phyloP scores from a whole-genome alignment of 2,888 invertebrate species.

The Fissipunctia ypsillon region DNA sequence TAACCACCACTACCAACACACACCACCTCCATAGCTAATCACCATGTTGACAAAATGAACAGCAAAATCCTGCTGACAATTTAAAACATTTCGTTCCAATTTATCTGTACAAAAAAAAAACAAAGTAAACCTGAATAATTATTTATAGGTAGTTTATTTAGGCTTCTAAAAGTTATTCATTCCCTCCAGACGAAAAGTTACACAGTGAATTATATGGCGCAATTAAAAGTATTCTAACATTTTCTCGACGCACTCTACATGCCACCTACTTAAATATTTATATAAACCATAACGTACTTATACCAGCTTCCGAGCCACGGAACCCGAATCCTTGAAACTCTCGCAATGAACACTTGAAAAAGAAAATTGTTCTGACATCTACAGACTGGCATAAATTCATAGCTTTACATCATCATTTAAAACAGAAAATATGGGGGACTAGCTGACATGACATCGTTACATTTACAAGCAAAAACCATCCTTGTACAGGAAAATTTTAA shows the following conservation, averaged over 20 bases:
- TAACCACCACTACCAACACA: too few relatives aligned
- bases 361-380: slow-evolving; percentile 81
- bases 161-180: not conserved
- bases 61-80: not conserved
- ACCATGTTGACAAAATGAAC: not conserved
- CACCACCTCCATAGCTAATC: too few relatives aligned
- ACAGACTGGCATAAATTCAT: slow-evolving; percentile 81
- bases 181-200: not conserved
- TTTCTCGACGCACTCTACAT: slow-evolving; percentile 31
- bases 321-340: slow-evolving; percentile 71
- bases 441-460: slow-evolving; percentile 45
- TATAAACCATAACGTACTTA: slow-evolving; percentile 39
- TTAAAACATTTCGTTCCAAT: too few relatives aligned
- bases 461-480: slow-evolving; percentile 43
- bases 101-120: too few relatives aligned
- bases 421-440: slow-evolving; percentile 70
- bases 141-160: not conserved
- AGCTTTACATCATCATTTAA: slow-evolving; percentile 85
- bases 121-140: not conserved
- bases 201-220: not conserved
- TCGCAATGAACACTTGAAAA: slow-evolving; percentile 75
- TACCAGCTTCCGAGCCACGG: slow-evolving; percentile 44
- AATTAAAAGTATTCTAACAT: slow-evolving; percentile 41
- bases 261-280: slow-evolving; percentile 36
- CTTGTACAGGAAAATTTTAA: slow-evolving; percentile 15